These are phyloP conservation scores for Ardeotis arabs DNA, from an alignment of 2,113 vertebrate genomes.

Conservation along the genomic window DNA sequence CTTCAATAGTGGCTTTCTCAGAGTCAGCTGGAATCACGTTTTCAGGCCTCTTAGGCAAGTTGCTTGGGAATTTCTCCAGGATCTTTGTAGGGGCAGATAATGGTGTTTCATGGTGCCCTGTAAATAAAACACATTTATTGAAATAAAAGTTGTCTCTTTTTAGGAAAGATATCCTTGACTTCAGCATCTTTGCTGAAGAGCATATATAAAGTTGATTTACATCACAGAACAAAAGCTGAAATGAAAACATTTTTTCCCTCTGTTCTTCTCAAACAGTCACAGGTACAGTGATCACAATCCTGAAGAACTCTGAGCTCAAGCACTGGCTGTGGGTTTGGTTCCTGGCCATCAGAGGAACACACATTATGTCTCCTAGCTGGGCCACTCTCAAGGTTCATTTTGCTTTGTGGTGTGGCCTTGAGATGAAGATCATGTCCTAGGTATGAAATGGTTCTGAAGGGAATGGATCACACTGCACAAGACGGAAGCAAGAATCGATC, in stretches of 20 bases:
- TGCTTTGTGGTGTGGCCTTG: neutral
- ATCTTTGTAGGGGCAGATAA: slow-evolving; percentile 91
- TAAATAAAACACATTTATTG: slow-evolving; percentile 21
- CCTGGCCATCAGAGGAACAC: neutral
- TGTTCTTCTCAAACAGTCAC: neutral
- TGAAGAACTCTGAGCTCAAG: neutral
- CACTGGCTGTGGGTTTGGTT: neutral
- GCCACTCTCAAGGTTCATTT: neutral
- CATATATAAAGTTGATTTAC: neutral
- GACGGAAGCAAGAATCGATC: neutral
- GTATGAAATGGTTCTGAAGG: neutral
- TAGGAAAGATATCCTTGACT: neutral
- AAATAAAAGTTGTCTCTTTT: neutral
- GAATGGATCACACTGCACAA: neutral
- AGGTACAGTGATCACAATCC: neutral
- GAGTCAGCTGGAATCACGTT: slow-evolving; percentile 90
- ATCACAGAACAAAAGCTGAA: neutral
- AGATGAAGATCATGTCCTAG: neutral
- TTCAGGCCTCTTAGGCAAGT: slow-evolving; percentile 85
- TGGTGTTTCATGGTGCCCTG: slow-evolving; percentile 95
- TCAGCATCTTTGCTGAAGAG: neutral
- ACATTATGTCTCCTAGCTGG: neutral
- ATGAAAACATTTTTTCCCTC: neutral
- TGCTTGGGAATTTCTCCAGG: slow-evolving; percentile 92
- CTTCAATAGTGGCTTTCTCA: slow-evolving; percentile 83